Evolutionary conservation across 2,113 vertebrate species (phyloP), one percentile per base, ranked within the genome.

Genomic region (Percina caprodes): DNA sequence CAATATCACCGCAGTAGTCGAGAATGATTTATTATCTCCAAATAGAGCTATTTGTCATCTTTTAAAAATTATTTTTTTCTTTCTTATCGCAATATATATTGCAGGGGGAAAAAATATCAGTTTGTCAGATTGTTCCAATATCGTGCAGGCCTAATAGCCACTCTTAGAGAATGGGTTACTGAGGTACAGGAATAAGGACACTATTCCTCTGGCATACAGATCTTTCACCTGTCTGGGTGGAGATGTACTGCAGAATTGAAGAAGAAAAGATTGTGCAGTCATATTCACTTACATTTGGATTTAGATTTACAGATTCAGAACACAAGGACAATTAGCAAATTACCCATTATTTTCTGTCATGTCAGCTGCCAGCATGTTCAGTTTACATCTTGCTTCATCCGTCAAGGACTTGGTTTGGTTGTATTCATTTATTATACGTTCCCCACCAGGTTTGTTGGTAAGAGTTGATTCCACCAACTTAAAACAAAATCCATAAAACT

Each of bases 341-440:
- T 60, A 85, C 81, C 80, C 74, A 81, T 86, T 61, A 16, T 78
- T 84, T 14, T 84, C 84, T 2, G 62, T 79, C 88, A 90, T 48
- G 45, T 88, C 89, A 74, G 86, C 86, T 69, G 65, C 75, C 61
- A 88, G 84, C 6, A 86, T 82, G 84, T 86, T 87, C 30, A 91
- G 69, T 69, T 91, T 80, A 6, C 79, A 61, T 46, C 74, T 80
- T 18, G 59, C 76, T 71, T 79, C 82, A 83, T 88, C 79, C 14
- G 24, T 12, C 14, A 83, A 62, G 14, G 75, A 42, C 51, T 84
- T 83, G 48, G 65, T 84, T 69, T 5, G 61, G n/a, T 77, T 60
- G 60, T 88, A 82, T 70, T 88, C 71, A 68, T 74, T 66, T 55
- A n/a, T 61, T 63, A 82, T 76, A 8, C 18, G 35, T 59, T 71